Evolutionary conservation across 2,113 vertebrate species (phyloP).

Genomic region (Vidua chalybeata): DNA sequence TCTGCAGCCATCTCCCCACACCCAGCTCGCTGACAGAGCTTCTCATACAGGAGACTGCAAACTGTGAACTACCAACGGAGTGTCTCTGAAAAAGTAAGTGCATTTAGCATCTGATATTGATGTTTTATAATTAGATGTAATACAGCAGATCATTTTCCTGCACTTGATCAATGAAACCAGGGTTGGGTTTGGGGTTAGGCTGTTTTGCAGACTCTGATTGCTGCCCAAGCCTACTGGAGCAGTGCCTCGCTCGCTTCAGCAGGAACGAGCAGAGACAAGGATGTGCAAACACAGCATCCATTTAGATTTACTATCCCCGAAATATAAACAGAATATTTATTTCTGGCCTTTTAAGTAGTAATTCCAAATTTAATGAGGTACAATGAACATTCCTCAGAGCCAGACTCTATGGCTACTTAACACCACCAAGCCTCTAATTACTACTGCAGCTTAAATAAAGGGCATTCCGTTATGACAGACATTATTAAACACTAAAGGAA

Average conservation of each 20-base stretch:
- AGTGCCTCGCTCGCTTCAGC: neutral
- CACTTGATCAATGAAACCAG: conserved; percentile 68
- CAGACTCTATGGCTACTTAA: conserved; percentile 66
- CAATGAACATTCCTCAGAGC: conserved; percentile 71
- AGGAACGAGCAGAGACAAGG: conserved; percentile 33
- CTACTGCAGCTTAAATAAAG: conserved; percentile 66
- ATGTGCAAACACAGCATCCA: conserved; percentile 49
- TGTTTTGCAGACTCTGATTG: conserved; percentile 44
- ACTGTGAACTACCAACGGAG: conserved; percentile 27
- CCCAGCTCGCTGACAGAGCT: conserved; percentile 23
- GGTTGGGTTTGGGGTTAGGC: conserved; percentile 46
- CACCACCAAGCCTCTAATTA: conserved; percentile 72
- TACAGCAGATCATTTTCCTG: conserved; percentile 69
- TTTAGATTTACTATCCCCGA: conserved; percentile 63
- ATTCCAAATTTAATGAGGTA: conserved; percentile 78
- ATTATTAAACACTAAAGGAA: conserved; percentile 60
- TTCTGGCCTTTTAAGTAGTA: conserved; percentile 75
- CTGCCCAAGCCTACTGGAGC: conserved; percentile 38
- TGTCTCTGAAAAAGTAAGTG: conserved; percentile 23
- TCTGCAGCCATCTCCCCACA: conserved; percentile 17
- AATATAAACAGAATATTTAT: conserved; percentile 77
- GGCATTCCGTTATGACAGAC: conserved; percentile 56
- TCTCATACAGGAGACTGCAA: conserved; percentile 28
- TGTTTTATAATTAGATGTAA: conserved; percentile 75
- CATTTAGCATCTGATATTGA: conserved; percentile 66